Base-by-base conservation (phyloP, 2,888 invertebrate genomes). In the Belgica antarctica region DNA sequence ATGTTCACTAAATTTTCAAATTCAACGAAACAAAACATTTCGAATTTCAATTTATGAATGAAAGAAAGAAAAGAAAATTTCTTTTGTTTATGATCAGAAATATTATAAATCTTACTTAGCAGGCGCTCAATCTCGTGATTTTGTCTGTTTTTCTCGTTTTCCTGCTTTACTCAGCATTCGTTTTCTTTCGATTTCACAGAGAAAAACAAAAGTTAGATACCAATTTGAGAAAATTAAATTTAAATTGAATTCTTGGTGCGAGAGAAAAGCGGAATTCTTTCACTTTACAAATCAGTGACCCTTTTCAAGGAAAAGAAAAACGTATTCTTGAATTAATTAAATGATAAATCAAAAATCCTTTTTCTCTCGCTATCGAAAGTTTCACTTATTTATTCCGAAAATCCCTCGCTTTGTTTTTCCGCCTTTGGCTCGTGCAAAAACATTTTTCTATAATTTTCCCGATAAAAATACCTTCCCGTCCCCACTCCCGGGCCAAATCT, bases 321-420 rank as follows among this genome's bases (percentile, higher is more conserved):
- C 28, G 62, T 62, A 28, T 61, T 61, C 28, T 61, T 28, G 62
- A 62, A 62, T 62, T 62, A 62, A 62, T 62, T 62, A 62, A 62
- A 62, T 62, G 62, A 62, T 62, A 62, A 62, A 62, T 62, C 62
- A 62, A 62, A 61, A 61, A 31, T 62, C 31, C 62, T 28, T 31
- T n/a, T n/a, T 62, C 19, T 1, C 27, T 27, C 28, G 25, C 34
- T 31, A 31, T n/a, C n/a, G 15, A 41, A 41, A 52, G 19, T 52
- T 52, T 52, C 7, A 17, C 22, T 22, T 17, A 52, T 52, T 52
- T 52, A 52, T 52, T 7, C 17, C 22, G 22, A n/a, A 52, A 52
- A 52, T 52, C 52, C 22, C 22, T 31, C 12, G 34, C 12, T 52
- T 52, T 52, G 2, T 4, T 52, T 52, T 52, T 52, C 12, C 52